A percentile compares a stretch with the other conserved stretches of the same genome.
Evolutionary conservation across 2,888 invertebrate genomes (phyloP).

Genomic region (Parnassius smintheus): DNA sequence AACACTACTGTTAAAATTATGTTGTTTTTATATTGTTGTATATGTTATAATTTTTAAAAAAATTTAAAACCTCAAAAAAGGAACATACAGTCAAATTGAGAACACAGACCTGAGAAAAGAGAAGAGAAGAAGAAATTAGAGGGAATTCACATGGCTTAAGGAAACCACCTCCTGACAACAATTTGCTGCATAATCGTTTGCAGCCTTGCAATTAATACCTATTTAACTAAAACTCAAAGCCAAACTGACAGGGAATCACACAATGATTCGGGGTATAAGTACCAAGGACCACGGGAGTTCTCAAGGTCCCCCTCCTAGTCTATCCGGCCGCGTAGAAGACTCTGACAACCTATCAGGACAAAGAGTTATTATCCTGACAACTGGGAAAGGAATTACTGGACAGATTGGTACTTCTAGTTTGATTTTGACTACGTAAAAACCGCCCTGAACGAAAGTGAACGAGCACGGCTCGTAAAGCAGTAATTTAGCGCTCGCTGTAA

Average conservation of each 20-base stretch:
- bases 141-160: slow-evolving; percentile 47
- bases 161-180: slow-evolving; percentile 67
- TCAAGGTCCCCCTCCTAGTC: slow-evolving; percentile 88
- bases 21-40: no score
- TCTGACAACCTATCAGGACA: slow-evolving; percentile 68
- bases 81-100: slow-evolving; percentile 63
- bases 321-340: slow-evolving; percentile 81
- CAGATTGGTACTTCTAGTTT: slow-evolving; percentile 85
- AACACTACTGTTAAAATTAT: no score
- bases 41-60: no score
- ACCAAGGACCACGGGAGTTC: slow-evolving; percentile 90
- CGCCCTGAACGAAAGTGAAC: no score
- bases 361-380: slow-evolving; percentile 55
- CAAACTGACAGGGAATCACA: slow-evolving; percentile 84
- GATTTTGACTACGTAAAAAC: slow-evolving; percentile 49
- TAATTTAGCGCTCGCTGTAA: no score
- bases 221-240: slow-evolving; percentile 71
- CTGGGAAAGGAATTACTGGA: slow-evolving; percentile 50
- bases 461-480: no score
- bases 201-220: slow-evolving; percentile 74
- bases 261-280: slow-evolving; percentile 92
- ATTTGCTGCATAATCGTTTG: slow-evolving; percentile 65
- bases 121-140: slow-evolving; percentile 46
- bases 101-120: slow-evolving; percentile 70
- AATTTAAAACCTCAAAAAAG: no score